Evolutionary conservation across 37 sponge, comb jelly and placozoan species (phyloP).

Genomic region (Amphimedon queenslandica): DNA sequence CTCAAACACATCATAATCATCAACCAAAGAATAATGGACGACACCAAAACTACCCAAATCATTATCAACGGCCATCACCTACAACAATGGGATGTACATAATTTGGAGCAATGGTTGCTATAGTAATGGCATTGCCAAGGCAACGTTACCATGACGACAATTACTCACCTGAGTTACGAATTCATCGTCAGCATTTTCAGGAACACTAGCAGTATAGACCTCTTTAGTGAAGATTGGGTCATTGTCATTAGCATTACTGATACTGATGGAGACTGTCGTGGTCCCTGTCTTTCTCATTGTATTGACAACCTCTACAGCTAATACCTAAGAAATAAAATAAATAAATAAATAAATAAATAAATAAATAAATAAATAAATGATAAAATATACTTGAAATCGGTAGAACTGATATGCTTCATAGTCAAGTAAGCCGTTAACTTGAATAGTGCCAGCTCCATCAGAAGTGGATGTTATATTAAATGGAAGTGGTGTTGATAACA

Average conservation of each 20-base stretch:
- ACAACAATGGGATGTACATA: background rate
- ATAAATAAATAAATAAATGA: background rate
- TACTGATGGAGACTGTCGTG: constrained; percentile 7
- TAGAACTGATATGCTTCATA: constrained; percentile 14
- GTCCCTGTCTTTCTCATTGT: background rate
- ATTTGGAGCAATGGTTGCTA: background rate
- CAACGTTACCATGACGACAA: background rate
- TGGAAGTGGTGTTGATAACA: constrained; percentile 15
- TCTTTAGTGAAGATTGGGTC: constrained; percentile 18
- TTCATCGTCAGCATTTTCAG: constrained; percentile 16
- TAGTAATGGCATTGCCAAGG: background rate
- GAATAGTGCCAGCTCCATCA: constrained; percentile 1
- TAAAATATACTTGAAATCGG: constrained; percentile 9
- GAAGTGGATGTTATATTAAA: constrained; percentile 5
- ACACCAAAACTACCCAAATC: constrained; percentile 11
- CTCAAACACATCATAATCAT: background rate
- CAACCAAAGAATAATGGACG: background rate
- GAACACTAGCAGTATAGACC: constrained; percentile 10
- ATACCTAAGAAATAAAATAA: constrained; percentile 10
- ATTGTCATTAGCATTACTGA: constrained; percentile 46
- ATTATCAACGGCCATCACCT: constrained; percentile 11
- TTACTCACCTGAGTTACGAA: constrained; percentile 12
- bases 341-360: background rate
- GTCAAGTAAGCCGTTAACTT: constrained; percentile 2
- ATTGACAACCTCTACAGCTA: constrained; percentile 15